Conservation (phyloP, 2,113 vertebrate genomes). For the Oryzias curvinotus region DNA sequence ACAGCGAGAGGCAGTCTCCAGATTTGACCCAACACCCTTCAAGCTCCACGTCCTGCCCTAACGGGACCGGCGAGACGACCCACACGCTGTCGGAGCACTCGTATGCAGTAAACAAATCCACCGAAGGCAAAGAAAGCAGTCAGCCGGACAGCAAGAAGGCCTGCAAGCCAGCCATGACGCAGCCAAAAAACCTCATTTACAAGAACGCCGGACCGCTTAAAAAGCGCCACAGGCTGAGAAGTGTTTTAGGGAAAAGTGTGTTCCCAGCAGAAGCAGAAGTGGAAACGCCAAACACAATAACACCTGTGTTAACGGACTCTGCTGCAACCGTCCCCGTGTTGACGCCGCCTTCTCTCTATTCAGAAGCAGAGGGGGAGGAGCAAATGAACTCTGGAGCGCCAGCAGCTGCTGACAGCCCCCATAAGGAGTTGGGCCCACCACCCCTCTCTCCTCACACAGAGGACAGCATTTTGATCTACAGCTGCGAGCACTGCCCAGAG, state of each 20-base stretch:
- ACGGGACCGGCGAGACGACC: slow-evolving; percentile 80
- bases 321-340: slow-evolving; percentile 22
- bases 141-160: slow-evolving; percentile 53
- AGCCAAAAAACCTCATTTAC: slow-evolving; percentile 62
- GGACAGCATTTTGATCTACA: slow-evolving; percentile 72
- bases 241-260: slow-evolving; percentile 44
- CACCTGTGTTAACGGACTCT: slow-evolving; percentile 35
- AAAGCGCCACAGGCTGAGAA: slow-evolving; percentile 74
- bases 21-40: slow-evolving; percentile 69
- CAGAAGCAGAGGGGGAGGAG: slow-evolving; percentile 50
- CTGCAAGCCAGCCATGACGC: slow-evolving; percentile 47
- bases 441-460: slow-evolving; percentile 69
- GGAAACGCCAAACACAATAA: slow-evolving; percentile 35
- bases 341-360: slow-evolving; percentile 52
- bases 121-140: slow-evolving; percentile 56
- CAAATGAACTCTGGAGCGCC: slow-evolving; percentile 31
- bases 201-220: slow-evolving; percentile 75
- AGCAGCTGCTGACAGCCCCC: slow-evolving; percentile 36
- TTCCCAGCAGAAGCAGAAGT: slow-evolving; percentile 43
- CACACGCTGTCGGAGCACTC: slow-evolving; percentile 92
- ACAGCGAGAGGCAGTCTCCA: slow-evolving; percentile 81
- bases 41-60: slow-evolving; percentile 63
- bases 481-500: slow-evolving; percentile 84
- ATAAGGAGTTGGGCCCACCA: slow-evolving; percentile 64
- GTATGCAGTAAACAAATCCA: slow-evolving; percentile 83